Conservation (phyloP, 2,797 vertebrate species). For the Phataginus tricuspis region DNA sequence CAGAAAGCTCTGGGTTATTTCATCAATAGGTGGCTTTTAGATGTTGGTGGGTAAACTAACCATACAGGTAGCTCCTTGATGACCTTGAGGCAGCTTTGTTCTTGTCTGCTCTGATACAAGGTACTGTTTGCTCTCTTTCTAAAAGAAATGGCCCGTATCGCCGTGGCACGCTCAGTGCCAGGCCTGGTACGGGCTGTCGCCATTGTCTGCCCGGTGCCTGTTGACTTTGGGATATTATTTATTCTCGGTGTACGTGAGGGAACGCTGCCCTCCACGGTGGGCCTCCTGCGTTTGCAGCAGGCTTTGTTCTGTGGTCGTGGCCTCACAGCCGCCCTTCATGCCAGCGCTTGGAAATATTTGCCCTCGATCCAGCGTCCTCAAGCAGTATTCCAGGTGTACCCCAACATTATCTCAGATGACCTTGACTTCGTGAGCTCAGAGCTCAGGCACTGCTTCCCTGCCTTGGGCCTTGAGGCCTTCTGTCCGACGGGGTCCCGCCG, state of each 20-base stretch:
- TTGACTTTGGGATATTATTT: constrained; percentile 91
- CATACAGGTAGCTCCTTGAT: background rate
- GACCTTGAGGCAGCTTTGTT: constrained; percentile 89
- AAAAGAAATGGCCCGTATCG: constrained; percentile 88
- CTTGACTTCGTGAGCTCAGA: background rate
- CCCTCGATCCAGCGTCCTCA: constrained; percentile 81
- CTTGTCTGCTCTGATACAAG: constrained; percentile 81
- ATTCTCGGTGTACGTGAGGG: constrained; percentile 86
- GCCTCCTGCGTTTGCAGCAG: constrained; percentile 79
- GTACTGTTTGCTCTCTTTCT: constrained; percentile 87
- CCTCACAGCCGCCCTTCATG: constrained; percentile 82
- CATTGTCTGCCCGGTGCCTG: constrained; percentile 82
- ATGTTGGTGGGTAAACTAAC: fast-evolving
- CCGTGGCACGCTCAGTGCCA: constrained; percentile 83
- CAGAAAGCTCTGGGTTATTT: background rate
- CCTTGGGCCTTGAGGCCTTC: background rate
- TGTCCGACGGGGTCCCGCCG: fast-evolving
- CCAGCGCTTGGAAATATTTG: constrained; percentile 82
- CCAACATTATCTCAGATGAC: constrained; percentile 85
- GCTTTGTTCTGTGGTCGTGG: constrained; percentile 82
- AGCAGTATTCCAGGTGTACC: constrained; percentile 82
- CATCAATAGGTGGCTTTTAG: background rate
- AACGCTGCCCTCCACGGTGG: constrained; percentile 81
- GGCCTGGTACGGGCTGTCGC: constrained; percentile 81
- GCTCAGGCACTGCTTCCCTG: background rate